Evolutionary conservation across 1,140 invertebrate genomes (phyloP).

Genomic region (Drosophila yakuba): DNA sequence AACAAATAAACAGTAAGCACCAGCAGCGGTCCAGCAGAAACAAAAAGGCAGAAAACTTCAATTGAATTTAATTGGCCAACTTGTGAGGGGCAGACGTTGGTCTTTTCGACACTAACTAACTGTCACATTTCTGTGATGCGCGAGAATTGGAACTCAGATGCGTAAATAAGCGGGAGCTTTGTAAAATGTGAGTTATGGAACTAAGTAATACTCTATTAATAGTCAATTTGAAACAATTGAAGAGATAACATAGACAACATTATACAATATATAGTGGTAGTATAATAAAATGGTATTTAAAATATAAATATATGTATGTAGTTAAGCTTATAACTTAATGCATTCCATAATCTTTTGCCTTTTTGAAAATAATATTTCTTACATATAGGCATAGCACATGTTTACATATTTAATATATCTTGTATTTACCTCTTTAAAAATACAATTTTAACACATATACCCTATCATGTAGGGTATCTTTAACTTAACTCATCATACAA

Average conservation of each 20-base stretch:
- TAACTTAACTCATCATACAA: constrained; percentile 59
- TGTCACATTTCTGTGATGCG: constrained; percentile 78
- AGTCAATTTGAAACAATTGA: no score
- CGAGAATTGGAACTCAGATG: constrained; percentile 62
- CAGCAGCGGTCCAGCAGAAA: constrained; percentile 19
- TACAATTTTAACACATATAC: not conserved
- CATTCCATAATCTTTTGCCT: no score
- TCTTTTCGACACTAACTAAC: constrained; percentile 64
- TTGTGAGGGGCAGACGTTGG: constrained; percentile 14
- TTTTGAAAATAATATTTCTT: no score
- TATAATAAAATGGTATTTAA: no score
- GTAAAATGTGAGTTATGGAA: not conserved
- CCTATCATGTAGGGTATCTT: constrained; percentile 28
- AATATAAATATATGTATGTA: no score
- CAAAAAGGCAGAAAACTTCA: constrained; percentile 49
- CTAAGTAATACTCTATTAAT: constrained; percentile 7
- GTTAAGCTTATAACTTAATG: no score
- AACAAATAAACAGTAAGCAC: constrained; percentile 47
- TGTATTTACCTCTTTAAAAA: no score
- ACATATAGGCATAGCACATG: no score
- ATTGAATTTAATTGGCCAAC: constrained; percentile 79
- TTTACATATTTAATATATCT: not conserved
- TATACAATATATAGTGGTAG: no score
- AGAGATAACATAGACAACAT: no score
- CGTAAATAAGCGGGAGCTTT: constrained; percentile 37